phyloP scores from a whole-genome alignment of 1,140 invertebrate genomes.

The Oscheius sp. region DNA sequence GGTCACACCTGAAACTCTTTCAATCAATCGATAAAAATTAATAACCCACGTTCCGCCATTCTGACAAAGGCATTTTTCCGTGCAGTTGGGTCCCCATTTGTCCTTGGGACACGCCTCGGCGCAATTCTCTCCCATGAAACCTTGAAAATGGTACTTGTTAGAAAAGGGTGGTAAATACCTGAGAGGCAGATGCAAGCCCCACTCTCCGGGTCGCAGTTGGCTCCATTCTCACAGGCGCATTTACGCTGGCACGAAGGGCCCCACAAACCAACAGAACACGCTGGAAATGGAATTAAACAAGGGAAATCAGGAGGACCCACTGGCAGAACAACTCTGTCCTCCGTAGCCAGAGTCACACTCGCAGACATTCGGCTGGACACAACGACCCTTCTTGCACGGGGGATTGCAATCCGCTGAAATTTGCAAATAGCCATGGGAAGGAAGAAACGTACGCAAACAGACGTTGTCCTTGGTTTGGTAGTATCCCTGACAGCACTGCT shows the following conservation, averaged over 20 bases:
- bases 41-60: conserved; percentile 56
- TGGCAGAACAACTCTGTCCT: conserved; percentile 71
- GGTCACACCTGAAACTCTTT: conserved; percentile 72
- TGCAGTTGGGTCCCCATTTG: conserved; percentile 31
- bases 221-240: conserved; percentile 69
- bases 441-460: conserved; percentile 37
- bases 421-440: conserved; percentile 9
- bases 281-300: conserved; percentile 54
- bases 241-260: conserved; percentile 71
- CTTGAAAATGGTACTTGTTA: conserved; percentile 55
- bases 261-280: conserved; percentile 74
- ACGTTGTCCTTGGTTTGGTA: conserved; percentile 65
- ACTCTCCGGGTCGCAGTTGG: conserved; percentile 49
- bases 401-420: conserved; percentile 72
- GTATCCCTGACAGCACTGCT: conserved; percentile 81
- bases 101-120: conserved; percentile 69
- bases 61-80: conserved; percentile 46
- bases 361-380: conserved; percentile 79
- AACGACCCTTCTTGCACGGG: conserved; percentile 78
- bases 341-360: conserved; percentile 82
- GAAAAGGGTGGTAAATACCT: background rate
- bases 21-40: conserved; percentile 45
- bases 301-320: conserved; percentile 19
- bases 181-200: conserved; percentile 45
- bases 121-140: conserved; percentile 76